Evolutionary conservation across 2,888 invertebrate genomes (phyloP), one percentile per base, ranked within the genome.

Genomic region (Epirrhoe tristata): DNA sequence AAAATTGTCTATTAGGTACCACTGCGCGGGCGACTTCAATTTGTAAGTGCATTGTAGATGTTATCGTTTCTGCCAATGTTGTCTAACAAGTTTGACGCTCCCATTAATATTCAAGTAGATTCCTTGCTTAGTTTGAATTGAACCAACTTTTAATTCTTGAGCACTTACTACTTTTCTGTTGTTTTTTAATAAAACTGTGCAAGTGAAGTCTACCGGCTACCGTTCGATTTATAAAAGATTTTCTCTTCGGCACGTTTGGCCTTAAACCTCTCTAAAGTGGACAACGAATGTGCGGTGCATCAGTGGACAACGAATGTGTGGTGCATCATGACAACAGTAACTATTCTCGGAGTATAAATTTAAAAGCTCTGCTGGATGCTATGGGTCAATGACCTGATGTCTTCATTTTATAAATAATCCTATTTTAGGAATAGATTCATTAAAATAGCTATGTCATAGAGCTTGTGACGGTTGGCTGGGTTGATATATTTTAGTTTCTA

Each of bases 151-250:
- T n/a, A 24, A 10, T 43, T 8, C 10, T 43, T 16, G 1, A 48
- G 14, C 0, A 7, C 14, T 46, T 7, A 6, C 46, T 46, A 14
- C 84, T 81, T 81, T 80, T 80, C 84, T 87, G 78, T 79, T 85
- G 81, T 87, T 84, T 86, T 87, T 89, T 88, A 90, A 88, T 89
- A 86, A 87, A 87, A 84, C 39, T 80, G 86, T 80, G 86, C 84
- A 85, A 85, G 86, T 82, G 82, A 88, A 91, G 91, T 91, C 89
- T 91, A 90, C 85, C 91, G 89, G 74, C 87, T 91, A 91, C 87
- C 82, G 86, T 80, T 80, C 88, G 90, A 89, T 91, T 91, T 91
- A 77, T 87, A 91, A 89, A 91, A 91, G 89, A 91, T 86, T 24
- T 2, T 88, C 82, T 83, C 81, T 85, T 81, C 83, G 84, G 77